phyloP scores from a whole-genome alignment of 1,140 invertebrate genomes.

The Sinella curviseta region DNA sequence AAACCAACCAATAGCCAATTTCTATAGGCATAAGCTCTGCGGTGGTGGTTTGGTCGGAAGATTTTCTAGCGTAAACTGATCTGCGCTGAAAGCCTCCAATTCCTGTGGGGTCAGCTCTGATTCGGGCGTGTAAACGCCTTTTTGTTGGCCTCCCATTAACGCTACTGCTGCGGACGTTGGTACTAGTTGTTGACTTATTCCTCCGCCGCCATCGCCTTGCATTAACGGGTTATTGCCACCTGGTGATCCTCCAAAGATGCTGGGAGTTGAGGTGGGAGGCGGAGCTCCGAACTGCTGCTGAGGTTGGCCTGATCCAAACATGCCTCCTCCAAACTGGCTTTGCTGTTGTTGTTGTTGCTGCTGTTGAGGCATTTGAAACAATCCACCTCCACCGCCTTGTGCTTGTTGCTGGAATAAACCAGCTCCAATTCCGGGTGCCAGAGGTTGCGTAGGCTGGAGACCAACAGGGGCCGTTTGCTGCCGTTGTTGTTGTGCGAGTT shows the following conservation, averaged over 20 bases:
- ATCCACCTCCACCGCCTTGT: background rate
- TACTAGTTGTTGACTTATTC: background rate
- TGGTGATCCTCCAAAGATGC: conserved; percentile 3
- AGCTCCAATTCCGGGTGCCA: background rate
- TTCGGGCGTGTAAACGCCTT: conserved; percentile 33
- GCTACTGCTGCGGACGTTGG: background rate
- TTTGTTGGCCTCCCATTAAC: background rate
- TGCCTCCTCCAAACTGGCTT: background rate
- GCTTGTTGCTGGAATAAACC: background rate
- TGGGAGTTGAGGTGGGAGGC: background rate
- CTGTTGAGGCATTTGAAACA: background rate
- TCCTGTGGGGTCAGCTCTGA: conserved; percentile 26
- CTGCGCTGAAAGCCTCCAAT: conserved; percentile 8
- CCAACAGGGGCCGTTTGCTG: background rate
- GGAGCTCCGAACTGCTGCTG: background rate
- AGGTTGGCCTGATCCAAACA: background rate
- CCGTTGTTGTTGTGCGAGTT: background rate
- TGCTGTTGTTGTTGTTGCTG: background rate
- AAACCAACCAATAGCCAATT: too few relatives aligned
- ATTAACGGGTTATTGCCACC: background rate
- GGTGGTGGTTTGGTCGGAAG: conserved; percentile 34
- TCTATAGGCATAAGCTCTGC: background rate
- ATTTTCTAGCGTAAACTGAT: background rate
- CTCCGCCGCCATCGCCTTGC: background rate
- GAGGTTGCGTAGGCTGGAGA: background rate